These are phyloP conservation scores for Anthophora plumipes DNA, from an alignment of 2,888 invertebrate species.

Conservation along the genomic window DNA sequence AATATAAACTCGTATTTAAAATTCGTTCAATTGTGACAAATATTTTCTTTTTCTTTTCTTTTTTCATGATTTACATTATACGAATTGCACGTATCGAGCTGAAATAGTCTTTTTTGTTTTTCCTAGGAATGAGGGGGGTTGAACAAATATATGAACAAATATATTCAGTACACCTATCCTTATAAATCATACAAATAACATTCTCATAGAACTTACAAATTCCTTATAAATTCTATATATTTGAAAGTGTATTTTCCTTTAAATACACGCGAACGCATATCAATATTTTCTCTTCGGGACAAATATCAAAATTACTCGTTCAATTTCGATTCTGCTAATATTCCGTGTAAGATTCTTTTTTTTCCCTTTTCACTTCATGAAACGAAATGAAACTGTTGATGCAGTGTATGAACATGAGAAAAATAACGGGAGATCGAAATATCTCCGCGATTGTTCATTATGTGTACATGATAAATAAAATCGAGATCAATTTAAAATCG, in stretches of 20 bases:
- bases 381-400: slow-evolving; percentile 9
- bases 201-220: slow-evolving; percentile 41
- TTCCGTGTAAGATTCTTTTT: no score
- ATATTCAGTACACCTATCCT: slow-evolving; percentile 22
- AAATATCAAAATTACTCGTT: slow-evolving; percentile 40
- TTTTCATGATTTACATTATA: slow-evolving; percentile 15
- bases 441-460: slow-evolving; percentile 13
- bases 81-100: neutral
- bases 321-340: slow-evolving; percentile 7
- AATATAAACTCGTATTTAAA: slow-evolving; percentile 11
- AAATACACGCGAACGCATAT: slow-evolving; percentile 25
- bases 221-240: slow-evolving; percentile 41
- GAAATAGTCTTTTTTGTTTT: slow-evolving; percentile 18
- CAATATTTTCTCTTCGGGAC: slow-evolving; percentile 24
- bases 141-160: slow-evolving; percentile 25
- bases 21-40: slow-evolving; percentile 24
- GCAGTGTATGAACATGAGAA: slow-evolving; percentile 7
- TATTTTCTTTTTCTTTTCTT: no score
- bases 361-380: slow-evolving; percentile 4
- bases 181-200: slow-evolving; percentile 24
- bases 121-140: slow-evolving; percentile 22
- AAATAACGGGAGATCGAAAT: slow-evolving; percentile 12
- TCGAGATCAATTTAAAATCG: slow-evolving; percentile 77
- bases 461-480: slow-evolving; percentile 25
- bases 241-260: slow-evolving; percentile 32